A percentile compares a stretch with the other conserved stretches of the same genome.
These are phyloP conservation scores for Psococerastis gibbosa DNA, from an alignment of 2,888 invertebrate species.

Conservation along the genomic window DNA sequence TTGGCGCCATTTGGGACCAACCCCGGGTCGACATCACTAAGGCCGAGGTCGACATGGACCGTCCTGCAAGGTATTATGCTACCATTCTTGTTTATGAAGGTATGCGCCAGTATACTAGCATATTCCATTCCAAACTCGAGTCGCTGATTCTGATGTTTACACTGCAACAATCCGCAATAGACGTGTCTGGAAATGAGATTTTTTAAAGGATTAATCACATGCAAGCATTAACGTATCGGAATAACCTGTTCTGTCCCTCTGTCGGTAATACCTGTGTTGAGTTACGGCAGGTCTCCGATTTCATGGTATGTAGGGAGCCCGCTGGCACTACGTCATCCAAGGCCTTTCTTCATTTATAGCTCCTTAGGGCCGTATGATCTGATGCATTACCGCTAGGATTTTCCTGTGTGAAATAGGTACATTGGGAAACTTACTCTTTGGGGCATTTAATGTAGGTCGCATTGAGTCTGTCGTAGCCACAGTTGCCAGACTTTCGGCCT, in stretches of 20 bases:
- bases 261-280: too few relatives aligned
- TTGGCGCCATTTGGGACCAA: conserved; percentile 86
- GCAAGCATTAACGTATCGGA: too few relatives aligned
- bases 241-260: too few relatives aligned
- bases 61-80: conserved; percentile 75
- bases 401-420: too few relatives aligned
- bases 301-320: too few relatives aligned
- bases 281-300: too few relatives aligned
- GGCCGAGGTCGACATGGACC: conserved; percentile 78
- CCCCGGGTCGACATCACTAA: conserved; percentile 84
- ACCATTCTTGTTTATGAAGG: conserved; percentile 62
- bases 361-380: too few relatives aligned
- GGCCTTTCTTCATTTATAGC: too few relatives aligned
- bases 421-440: conserved; percentile 40
- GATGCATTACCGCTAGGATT: too few relatives aligned
- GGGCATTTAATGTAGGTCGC: conserved; percentile 53
- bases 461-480: conserved; percentile 68
- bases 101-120: conserved; percentile 60
- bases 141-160: conserved; percentile 80
- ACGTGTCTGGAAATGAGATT: conserved; percentile 45
- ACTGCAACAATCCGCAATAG: conserved; percentile 86
- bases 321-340: too few relatives aligned
- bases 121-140: conserved; percentile 91
- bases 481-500: conserved; percentile 73
- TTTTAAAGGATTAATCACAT: too few relatives aligned